Evolutionary conservation across 2,888 invertebrate genomes (phyloP).

Genomic region (Agrilus cyanescens): DNA sequence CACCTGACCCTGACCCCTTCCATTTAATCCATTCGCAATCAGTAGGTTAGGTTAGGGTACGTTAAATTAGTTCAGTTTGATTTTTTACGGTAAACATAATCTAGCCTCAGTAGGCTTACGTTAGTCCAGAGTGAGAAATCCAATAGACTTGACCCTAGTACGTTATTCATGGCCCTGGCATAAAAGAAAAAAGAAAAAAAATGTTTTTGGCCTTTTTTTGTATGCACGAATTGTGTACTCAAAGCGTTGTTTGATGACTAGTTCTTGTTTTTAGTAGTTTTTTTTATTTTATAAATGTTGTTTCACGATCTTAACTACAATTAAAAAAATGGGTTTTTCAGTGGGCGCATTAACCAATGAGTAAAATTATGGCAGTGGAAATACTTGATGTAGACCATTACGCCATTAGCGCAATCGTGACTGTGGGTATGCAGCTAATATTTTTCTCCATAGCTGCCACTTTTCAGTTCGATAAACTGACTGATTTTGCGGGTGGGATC

Average conservation of each 20-base stretch:
- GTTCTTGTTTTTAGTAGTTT: not conserved
- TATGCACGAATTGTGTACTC: no score
- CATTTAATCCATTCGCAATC: no score
- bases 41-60: no score
- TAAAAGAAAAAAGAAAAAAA: no score
- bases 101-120: no score
- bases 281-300: not conserved
- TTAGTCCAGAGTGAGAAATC: no score
- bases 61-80: no score
- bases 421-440: constrained; percentile 71
- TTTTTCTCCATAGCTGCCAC: constrained; percentile 80
- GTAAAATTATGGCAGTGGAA: constrained; percentile 48
- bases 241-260: not conserved
- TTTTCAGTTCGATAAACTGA: constrained; percentile 80
- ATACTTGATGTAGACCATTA: constrained; percentile 75
- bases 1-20: no score
- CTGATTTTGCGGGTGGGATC: constrained; percentile 87
- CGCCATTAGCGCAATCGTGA: constrained; percentile 76
- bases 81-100: no score
- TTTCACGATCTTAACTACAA: not conserved
- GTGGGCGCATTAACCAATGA: not conserved
- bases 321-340: not conserved
- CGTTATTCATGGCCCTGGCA: no score
- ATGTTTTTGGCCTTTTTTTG: no score
- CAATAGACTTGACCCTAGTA: no score